Conservation (phyloP, 2,888 invertebrate genomes). For the Lycaena phlaeas region DNA sequence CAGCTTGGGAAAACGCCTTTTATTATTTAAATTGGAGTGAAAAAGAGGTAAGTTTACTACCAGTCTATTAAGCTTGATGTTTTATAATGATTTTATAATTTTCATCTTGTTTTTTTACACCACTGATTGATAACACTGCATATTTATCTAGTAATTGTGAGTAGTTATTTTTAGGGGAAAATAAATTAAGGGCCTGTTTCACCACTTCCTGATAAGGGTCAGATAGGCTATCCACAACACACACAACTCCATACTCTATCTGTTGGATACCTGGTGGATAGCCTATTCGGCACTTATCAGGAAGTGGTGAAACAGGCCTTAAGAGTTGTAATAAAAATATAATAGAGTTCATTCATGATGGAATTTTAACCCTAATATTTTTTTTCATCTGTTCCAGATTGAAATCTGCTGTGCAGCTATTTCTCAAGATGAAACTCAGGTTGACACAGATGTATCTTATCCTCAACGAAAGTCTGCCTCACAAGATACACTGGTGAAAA, state of each 20-base stretch:
- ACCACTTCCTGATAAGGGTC: no score
- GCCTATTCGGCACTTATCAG: no score
- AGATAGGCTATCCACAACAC: no score
- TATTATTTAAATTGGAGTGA: conserved; percentile 42
- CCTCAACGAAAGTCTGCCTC: conserved; percentile 28
- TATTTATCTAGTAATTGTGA: no score
- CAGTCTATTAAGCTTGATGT: no score
- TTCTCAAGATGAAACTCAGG: conserved; percentile 18
- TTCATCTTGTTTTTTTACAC: no score
- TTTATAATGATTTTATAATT: no score
- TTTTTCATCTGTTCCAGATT: conserved; percentile 31
- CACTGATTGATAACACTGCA: background rate
- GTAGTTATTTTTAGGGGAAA: no score
- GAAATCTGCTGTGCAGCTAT: conserved; percentile 26
- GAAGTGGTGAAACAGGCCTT: no score
- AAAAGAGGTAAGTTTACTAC: conserved; percentile 35
- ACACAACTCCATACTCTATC: no score
- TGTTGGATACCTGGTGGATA: no score
- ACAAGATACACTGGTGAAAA: conserved; percentile 41
- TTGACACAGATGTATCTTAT: conserved; percentile 5
- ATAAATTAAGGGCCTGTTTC: no score
- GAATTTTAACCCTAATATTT: background rate
- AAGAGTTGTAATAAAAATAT: background rate
- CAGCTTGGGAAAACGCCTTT: conserved; percentile 34
- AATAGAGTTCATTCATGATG: background rate